Evolutionary conservation across 2,888 invertebrate genomes (phyloP).

Genomic region (Chelonus formosanus): DNA sequence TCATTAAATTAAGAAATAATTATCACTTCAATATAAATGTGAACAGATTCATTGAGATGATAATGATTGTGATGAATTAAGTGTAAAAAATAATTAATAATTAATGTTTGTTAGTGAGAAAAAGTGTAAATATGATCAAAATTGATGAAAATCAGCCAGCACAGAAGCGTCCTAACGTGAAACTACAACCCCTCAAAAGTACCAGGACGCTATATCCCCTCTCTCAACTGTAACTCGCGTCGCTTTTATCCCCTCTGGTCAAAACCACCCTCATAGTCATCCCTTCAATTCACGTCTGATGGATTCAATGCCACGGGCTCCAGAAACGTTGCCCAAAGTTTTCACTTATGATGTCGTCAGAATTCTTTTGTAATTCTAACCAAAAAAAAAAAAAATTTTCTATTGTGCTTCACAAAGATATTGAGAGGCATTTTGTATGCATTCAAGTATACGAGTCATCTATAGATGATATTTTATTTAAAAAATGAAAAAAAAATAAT

Average conservation of each 20-base stretch:
- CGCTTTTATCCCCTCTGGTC: slow-evolving; percentile 37
- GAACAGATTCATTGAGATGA: not conserved
- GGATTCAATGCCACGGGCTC: slow-evolving; percentile 44
- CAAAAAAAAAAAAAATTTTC: slow-evolving; percentile 19
- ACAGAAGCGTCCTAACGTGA: slow-evolving; percentile 39
- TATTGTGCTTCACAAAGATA: slow-evolving; percentile 33
- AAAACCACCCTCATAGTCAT: slow-evolving; percentile 28
- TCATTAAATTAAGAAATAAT: not conserved
- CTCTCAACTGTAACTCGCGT: slow-evolving; percentile 36
- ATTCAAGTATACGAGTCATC: slow-evolving; percentile 6
- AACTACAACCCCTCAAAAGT: slow-evolving; percentile 38
- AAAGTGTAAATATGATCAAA: too few relatives aligned
- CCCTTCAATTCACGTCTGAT: slow-evolving; percentile 25
- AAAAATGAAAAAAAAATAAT: not conserved
- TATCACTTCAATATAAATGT: too few relatives aligned
- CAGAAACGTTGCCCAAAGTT: slow-evolving; percentile 40
- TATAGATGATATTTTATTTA: not conserved
- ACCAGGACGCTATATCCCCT: slow-evolving; percentile 39
- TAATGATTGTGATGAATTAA: not conserved
- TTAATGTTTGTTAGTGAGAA: too few relatives aligned
- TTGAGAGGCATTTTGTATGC: slow-evolving; percentile 15
- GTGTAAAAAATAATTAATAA: too few relatives aligned
- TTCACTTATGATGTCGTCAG: slow-evolving; percentile 32
- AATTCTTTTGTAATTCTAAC: slow-evolving; percentile 25
- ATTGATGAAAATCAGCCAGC: too few relatives aligned